Percentiles rank a stretch among this genome's conserved stretches.
Evolutionary conservation across 2,797 vertebrate genomes (phyloP).

Genomic region (Gymnocypris eckloni): DNA sequence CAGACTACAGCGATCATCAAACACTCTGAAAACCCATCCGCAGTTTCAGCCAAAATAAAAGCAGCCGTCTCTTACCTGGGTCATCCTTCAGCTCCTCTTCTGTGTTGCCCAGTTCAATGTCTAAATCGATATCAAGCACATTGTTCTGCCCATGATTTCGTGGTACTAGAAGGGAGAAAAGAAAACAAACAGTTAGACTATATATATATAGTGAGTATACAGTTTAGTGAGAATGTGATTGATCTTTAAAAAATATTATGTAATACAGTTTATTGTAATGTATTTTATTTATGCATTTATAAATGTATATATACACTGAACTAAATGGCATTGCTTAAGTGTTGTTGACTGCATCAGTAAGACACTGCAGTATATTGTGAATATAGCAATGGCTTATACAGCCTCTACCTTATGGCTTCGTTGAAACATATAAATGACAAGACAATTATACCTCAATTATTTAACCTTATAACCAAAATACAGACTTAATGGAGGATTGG

Average conservation of each 20-base stretch:
- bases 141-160: conserved; percentile 87
- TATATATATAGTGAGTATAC: no score
- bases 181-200: conserved; percentile 23
- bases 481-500: neutral
- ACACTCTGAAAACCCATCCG: neutral
- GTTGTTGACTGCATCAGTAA: neutral
- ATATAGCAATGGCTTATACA: neutral
- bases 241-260: neutral
- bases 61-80: conserved; percentile 80
- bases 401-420: neutral
- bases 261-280: no score
- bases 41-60: conserved; percentile 1
- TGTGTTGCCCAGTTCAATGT: conserved; percentile 93
- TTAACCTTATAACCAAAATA: conserved; percentile 26
- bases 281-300: no score
- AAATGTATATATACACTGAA: no score
- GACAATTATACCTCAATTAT: conserved; percentile 38
- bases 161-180: conserved; percentile 81
- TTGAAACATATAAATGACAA: conserved; percentile 8
- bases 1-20: neutral
- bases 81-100: conserved; percentile 91
- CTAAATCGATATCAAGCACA: conserved; percentile 83
- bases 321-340: no score
- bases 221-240: neutral
- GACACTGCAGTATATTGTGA: neutral